Percentiles rank a stretch among this genome's conserved stretches.
Conservation (phyloP, 1,140 invertebrate species). For the Caerostris darwini region DNA sequence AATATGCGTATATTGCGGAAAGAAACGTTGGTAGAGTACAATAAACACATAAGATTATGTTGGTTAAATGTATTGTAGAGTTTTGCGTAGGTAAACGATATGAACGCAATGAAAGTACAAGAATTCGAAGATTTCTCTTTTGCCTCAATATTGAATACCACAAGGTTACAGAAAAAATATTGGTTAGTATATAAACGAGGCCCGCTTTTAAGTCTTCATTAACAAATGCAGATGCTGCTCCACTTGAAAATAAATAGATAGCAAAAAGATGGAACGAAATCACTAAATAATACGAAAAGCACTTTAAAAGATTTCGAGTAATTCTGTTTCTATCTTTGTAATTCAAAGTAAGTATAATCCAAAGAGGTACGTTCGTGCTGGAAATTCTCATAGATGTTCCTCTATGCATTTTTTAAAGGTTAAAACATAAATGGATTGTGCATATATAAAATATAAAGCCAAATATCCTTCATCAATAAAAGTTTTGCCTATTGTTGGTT, state of each 20-base stretch:
- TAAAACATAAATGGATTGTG: no score
- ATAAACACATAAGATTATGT: background rate
- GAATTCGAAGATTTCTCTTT: background rate
- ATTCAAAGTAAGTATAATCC: background rate
- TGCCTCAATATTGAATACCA: background rate
- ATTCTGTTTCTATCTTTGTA: background rate
- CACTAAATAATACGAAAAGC: background rate
- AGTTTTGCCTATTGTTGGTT: no score
- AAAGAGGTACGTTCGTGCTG: background rate
- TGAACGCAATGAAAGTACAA: background rate
- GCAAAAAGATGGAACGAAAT: background rate
- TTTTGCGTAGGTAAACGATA: background rate
- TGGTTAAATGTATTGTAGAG: background rate
- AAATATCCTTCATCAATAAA: no score
- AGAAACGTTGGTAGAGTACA: background rate
- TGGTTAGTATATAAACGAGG: background rate
- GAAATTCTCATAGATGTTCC: no score
- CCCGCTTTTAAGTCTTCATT: background rate
- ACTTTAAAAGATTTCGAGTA: background rate
- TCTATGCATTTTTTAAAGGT: no score
- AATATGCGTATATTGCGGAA: background rate
- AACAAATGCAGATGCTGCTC: background rate
- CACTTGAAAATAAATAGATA: background rate
- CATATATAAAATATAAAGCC: no score
- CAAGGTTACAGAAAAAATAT: background rate